Percentiles rank a stretch among this genome's conserved stretches.
phyloP scores from a whole-genome alignment of 2,113 vertebrate species.

The Ammodramus savannarum region DNA sequence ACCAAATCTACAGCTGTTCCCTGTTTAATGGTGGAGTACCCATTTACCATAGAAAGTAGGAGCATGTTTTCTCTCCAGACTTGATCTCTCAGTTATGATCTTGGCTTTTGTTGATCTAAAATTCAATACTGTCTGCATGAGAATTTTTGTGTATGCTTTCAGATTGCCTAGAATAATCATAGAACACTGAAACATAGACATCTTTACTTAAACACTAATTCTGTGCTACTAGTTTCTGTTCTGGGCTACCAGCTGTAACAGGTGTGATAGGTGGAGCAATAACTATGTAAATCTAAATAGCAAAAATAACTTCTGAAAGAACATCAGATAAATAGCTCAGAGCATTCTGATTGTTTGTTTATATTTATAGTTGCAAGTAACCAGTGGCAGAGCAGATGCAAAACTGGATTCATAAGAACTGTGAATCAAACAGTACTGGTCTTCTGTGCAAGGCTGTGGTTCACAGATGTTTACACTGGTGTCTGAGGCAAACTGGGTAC shows the following conservation, averaged over 20 bases:
- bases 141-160: background rate
- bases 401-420: background rate
- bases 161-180: background rate
- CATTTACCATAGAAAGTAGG: background rate
- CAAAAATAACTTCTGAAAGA: conserved; percentile 10
- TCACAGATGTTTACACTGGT: background rate
- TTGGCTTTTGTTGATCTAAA: background rate
- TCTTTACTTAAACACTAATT: background rate
- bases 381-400: background rate
- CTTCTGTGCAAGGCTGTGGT: background rate
- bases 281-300: background rate
- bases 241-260: background rate
- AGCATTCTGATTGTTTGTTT: background rate
- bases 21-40: background rate
- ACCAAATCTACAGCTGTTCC: background rate
- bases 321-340: background rate
- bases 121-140: background rate
- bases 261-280: background rate
- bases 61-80: background rate
- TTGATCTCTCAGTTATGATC: background rate
- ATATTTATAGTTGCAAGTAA: background rate
- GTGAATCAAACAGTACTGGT: background rate
- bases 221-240: background rate
- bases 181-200: background rate
- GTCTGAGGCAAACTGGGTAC: background rate